Evolutionary conservation across 1,140 invertebrate genomes (phyloP).

Genomic region (Habropoda laboriosa): DNA sequence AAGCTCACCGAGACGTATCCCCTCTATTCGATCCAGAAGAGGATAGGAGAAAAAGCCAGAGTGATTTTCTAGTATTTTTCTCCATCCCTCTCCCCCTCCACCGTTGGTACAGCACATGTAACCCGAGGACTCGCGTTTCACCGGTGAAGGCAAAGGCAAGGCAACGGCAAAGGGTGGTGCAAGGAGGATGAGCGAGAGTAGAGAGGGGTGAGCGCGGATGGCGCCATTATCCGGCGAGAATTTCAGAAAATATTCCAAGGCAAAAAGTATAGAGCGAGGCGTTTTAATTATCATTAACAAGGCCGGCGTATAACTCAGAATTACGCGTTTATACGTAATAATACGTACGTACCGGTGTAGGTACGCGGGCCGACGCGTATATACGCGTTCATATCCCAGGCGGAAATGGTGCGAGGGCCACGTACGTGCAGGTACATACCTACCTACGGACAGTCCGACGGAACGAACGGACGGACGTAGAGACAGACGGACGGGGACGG

Average conservation of each 20-base stretch:
- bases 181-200: slow-evolving; percentile 6
- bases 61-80: not conserved
- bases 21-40: slow-evolving; percentile 23
- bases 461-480: slow-evolving; percentile 58
- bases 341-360: slow-evolving; percentile 71
- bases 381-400: slow-evolving; percentile 58
- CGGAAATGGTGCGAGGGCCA: slow-evolving; percentile 59
- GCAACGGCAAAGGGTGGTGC: slow-evolving; percentile 16
- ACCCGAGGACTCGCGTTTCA: slow-evolving; percentile 38
- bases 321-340: slow-evolving; percentile 80
- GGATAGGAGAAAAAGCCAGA: not conserved
- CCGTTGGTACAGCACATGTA: not conserved
- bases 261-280: slow-evolving; percentile 75
- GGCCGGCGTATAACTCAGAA: slow-evolving; percentile 79
- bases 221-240: slow-evolving; percentile 69
- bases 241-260: slow-evolving; percentile 76
- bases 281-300: slow-evolving; percentile 82
- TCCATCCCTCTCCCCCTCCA: no score
- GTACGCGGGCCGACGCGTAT: slow-evolving; percentile 56
- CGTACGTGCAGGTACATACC: slow-evolving; percentile 52
- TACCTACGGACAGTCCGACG: slow-evolving; percentile 60
- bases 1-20: no score
- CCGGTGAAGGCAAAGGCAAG: slow-evolving; percentile 32
- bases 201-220: slow-evolving; percentile 48
- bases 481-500: slow-evolving; percentile 59